These are phyloP conservation scores for Gymnothorax javanicus DNA, from an alignment of 2,797 vertebrate genomes.

Conservation along the genomic window DNA sequence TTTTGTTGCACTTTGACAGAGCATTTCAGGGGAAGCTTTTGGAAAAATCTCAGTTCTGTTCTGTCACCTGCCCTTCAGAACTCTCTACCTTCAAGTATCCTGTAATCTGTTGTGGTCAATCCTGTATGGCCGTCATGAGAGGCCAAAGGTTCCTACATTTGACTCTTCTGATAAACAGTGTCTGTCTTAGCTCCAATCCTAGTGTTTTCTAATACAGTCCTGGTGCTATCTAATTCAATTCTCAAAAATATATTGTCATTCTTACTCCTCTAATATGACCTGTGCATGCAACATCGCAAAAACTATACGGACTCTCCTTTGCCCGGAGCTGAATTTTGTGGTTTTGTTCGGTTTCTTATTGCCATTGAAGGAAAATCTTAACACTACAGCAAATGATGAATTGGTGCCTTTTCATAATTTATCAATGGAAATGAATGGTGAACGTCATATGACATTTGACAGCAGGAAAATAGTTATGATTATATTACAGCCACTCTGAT, in stretches of 20 bases:
- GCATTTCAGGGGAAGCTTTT: background rate
- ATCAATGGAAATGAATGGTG: too few relatives aligned
- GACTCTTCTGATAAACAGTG: background rate
- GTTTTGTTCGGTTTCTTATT: too few relatives aligned
- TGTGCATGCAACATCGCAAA: background rate
- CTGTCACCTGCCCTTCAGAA: conserved; percentile 17
- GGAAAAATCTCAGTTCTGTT: conserved; percentile 17
- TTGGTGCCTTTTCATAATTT: too few relatives aligned
- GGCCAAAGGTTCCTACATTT: conserved; percentile 5
- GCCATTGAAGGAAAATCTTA: too few relatives aligned
- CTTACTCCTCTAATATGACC: background rate
- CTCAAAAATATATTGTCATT: background rate
- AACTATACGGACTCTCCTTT: too few relatives aligned
- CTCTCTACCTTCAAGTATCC: conserved; percentile 4
- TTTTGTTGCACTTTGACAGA: background rate
- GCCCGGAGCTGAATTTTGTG: too few relatives aligned
- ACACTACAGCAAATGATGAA: too few relatives aligned
- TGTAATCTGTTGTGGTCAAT: conserved; percentile 19
- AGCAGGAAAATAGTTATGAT: too few relatives aligned
- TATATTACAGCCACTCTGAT: too few relatives aligned
- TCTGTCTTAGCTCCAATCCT: background rate
- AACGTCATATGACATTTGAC: too few relatives aligned
- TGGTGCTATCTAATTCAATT: background rate
- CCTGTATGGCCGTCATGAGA: conserved; percentile 30
- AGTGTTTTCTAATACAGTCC: background rate